These are phyloP conservation scores for Myotis myotis DNA, from an alignment of 2,797 vertebrate genomes.

Conservation along the genomic window DNA sequence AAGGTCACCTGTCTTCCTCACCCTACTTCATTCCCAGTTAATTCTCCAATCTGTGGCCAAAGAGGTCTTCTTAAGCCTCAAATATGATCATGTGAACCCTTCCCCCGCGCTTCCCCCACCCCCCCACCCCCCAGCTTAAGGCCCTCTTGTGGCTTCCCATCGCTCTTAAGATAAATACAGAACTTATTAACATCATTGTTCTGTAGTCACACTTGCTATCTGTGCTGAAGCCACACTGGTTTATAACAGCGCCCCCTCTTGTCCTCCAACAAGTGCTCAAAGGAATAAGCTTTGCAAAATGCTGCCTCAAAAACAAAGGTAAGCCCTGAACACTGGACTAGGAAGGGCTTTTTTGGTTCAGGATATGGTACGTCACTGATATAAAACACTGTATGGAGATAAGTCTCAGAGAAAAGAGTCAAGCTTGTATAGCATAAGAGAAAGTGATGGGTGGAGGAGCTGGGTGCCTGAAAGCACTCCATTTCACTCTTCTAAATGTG, in stretches of 20 bases:
- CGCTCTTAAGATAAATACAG: neutral
- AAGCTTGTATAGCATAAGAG: neutral
- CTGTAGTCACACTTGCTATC: neutral
- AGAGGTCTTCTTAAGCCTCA: neutral
- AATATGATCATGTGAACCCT: neutral
- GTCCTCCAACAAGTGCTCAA: neutral
- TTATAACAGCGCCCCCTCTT: rapidly evolving
- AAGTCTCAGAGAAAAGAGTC: conserved; percentile 45
- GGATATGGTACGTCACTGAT: neutral
- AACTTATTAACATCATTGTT: neutral
- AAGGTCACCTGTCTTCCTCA: neutral
- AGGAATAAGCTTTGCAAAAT: neutral
- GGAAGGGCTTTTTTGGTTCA: conserved; percentile 11
- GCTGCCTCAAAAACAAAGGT: neutral
- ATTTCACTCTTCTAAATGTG: conserved; percentile 59
- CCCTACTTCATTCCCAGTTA: neutral
- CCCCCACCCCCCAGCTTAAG: neutral
- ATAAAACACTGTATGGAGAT: conserved; percentile 34
- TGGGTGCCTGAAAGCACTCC: conserved; percentile 61
- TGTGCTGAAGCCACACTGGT: neutral
- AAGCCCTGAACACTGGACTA: neutral
- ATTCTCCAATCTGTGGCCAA: neutral
- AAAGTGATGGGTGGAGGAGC: conserved; percentile 17
- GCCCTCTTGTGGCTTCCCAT: neutral
- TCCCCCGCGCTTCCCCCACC: too few relatives aligned